phyloP scores from a whole-genome alignment of 92 coral and sea anemone species.

The Phenganax stokvisi region DNA sequence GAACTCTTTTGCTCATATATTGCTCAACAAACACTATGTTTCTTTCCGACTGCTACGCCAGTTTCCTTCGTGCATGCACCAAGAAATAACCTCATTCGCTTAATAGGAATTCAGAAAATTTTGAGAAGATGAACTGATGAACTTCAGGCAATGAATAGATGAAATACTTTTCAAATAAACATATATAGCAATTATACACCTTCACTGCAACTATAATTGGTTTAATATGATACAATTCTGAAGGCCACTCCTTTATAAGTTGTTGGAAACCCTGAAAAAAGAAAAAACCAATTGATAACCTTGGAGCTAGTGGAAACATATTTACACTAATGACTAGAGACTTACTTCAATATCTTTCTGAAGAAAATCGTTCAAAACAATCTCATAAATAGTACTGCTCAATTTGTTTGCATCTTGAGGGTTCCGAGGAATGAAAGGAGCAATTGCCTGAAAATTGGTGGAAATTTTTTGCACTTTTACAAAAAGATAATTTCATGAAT shows the following conservation, averaged over 20 bases:
- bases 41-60: too few species aligned
- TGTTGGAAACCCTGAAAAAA: slow-evolving; percentile 74
- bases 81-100: too few species aligned
- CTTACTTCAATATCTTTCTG: slow-evolving; percentile 76
- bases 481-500: neutral
- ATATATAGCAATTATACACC: slow-evolving; percentile 31
- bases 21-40: too few species aligned
- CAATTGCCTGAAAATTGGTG: slow-evolving; percentile 66
- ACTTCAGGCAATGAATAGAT: neutral
- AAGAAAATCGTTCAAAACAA: slow-evolving; percentile 88
- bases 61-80: too few species aligned
- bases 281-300: neutral
- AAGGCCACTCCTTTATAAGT: slow-evolving; percentile 93
- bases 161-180: neutral
- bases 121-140: too few species aligned
- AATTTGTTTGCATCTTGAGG: slow-evolving; percentile 57
- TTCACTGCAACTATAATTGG: slow-evolving; percentile 90
- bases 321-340: neutral
- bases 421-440: slow-evolving; percentile 91
- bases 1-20: too few species aligned
- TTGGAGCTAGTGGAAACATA: neutral
- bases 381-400: slow-evolving; percentile 88
- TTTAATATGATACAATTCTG: slow-evolving; percentile 72
- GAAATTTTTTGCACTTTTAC: neutral
- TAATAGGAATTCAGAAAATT: too few species aligned